These are phyloP conservation scores for Ophion ellenae DNA, from an alignment of 2,888 invertebrate genomes.

Conservation along the genomic window DNA sequence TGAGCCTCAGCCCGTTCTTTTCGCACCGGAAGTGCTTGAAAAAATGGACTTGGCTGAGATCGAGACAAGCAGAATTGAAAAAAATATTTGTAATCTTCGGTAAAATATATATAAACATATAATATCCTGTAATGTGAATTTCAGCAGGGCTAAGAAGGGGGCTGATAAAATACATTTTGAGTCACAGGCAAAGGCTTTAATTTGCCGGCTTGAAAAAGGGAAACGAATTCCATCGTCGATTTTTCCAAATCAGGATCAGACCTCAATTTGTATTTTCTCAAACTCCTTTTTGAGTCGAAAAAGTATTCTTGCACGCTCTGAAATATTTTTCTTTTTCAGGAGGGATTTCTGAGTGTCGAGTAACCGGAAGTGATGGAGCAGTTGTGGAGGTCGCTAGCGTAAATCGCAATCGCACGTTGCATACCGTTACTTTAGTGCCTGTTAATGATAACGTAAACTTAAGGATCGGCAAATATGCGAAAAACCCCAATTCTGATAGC, in stretches of 20 bases:
- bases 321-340: slow-evolving; percentile 42
- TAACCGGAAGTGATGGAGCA: neutral
- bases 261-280: neutral
- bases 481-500: neutral
- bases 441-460: neutral
- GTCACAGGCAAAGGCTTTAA: too few species aligned
- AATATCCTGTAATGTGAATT: too few species aligned
- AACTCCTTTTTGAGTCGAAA: neutral
- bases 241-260: neutral
- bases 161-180: too few species aligned
- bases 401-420: neutral
- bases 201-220: neutral
- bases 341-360: slow-evolving; percentile 8
- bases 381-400: neutral
- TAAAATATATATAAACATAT: too few species aligned
- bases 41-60: too few species aligned
- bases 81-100: too few species aligned
- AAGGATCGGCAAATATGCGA: neutral
- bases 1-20: too few species aligned
- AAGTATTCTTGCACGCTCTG: slow-evolving; percentile 1
- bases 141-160: too few species aligned
- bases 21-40: too few species aligned
- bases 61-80: too few species aligned
- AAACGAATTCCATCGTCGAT: neutral
- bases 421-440: neutral